These are phyloP conservation scores for Anniella stebbinsi DNA, from an alignment of 2,797 vertebrate genomes.

Conservation along the genomic window DNA sequence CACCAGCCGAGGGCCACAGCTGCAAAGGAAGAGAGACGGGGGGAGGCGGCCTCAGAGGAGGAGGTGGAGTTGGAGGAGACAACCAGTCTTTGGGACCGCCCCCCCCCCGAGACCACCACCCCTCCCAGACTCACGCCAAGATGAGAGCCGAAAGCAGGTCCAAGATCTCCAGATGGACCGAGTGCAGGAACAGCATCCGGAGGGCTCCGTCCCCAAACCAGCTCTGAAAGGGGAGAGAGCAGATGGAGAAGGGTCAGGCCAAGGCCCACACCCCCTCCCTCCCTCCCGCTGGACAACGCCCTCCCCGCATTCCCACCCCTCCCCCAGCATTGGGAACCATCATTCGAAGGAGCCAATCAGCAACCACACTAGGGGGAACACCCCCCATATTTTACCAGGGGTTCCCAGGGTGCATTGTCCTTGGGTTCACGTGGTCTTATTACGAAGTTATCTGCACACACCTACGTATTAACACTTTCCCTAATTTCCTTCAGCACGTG, in stretches of 20 bases:
- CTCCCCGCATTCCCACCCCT: neutral
- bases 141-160: constrained; percentile 87
- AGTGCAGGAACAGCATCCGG: constrained; percentile 85
- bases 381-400: too few species aligned
- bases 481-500: too few species aligned
- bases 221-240: constrained; percentile 78
- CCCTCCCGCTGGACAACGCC: neutral
- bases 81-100: too few species aligned
- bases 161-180: constrained; percentile 84
- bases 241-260: too few species aligned
- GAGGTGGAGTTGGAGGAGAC: too few species aligned
- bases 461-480: too few species aligned
- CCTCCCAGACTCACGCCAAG: constrained; percentile 73
- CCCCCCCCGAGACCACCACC: neutral
- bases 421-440: too few species aligned
- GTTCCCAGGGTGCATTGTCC: too few species aligned
- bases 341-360: too few species aligned
- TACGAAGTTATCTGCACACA: too few species aligned
- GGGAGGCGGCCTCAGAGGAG: neutral
- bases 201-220: constrained; percentile 87
- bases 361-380: too few species aligned
- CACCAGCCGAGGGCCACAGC: constrained; percentile 82
- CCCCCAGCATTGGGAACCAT: neutral
- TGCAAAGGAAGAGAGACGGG: constrained; percentile 17
- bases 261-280: neutral